phyloP scores from a whole-genome alignment of 2,113 vertebrate species.

The Montifringilla adamsi region DNA sequence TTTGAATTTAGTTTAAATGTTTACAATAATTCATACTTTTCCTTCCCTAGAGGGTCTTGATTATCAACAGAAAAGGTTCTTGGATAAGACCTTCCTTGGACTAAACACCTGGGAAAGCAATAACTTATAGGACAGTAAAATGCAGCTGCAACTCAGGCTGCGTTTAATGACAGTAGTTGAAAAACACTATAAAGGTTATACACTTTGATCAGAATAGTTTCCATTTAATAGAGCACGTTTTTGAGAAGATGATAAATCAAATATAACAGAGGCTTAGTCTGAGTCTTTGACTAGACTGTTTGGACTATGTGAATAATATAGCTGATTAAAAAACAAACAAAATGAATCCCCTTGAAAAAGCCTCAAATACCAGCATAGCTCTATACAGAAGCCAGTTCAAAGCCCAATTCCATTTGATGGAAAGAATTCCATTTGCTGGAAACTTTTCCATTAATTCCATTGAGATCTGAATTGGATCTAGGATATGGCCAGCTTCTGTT shows the following conservation, averaged over 20 bases:
- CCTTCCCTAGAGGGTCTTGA: background rate
- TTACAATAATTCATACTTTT: background rate
- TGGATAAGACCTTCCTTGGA: background rate
- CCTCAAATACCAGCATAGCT: background rate
- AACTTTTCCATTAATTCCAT: conserved; percentile 9
- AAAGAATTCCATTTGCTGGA: background rate
- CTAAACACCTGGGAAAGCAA: conserved; percentile 59
- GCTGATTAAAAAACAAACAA: background rate
- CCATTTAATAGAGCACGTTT: background rate
- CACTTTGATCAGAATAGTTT: background rate
- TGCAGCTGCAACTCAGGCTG: conserved; percentile 33
- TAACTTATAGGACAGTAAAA: conserved; percentile 26
- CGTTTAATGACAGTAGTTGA: conserved; percentile 39
- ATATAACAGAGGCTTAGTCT: background rate
- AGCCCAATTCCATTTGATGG: background rate
- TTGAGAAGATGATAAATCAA: background rate
- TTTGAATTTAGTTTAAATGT: background rate
- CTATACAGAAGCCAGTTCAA: background rate
- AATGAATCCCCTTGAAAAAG: background rate
- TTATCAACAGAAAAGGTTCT: conserved; percentile 17
- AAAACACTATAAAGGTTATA: background rate
- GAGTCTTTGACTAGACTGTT: background rate
- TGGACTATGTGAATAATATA: background rate
- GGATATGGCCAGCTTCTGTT: background rate
- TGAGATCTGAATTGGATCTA: background rate